Percentiles rank a stretch among this genome's conserved stretches.
These are phyloP conservation scores for Actinia equina DNA, from an alignment of 64 coral and sea anemone species.

Conservation along the genomic window DNA sequence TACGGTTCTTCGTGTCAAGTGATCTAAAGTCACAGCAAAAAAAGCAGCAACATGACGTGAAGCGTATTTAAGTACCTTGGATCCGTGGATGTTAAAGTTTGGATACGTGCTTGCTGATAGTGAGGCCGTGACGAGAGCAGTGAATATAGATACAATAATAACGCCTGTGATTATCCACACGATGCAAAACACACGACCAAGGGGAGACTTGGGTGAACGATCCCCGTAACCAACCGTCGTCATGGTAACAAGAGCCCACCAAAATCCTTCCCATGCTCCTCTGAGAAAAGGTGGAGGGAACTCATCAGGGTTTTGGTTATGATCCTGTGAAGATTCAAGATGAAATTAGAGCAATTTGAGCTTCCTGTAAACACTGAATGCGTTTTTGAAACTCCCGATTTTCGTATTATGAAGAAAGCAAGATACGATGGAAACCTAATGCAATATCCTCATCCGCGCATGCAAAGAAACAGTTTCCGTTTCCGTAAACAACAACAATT, in stretches of 20 bases:
- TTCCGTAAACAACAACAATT: no score
- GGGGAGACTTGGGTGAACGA: constrained; percentile 83
- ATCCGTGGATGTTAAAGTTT: constrained; percentile 81
- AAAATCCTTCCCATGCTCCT: constrained; percentile 93
- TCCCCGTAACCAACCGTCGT: constrained; percentile 93
- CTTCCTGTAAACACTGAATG: no score
- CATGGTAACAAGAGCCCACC: constrained; percentile 96
- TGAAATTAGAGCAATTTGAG: background rate
- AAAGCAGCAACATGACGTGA: no score
- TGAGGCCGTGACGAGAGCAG: constrained; percentile 85
- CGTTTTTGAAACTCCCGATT: no score
- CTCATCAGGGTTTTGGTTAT: constrained; percentile 75
- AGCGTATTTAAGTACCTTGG: background rate
- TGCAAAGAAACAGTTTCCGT: no score
- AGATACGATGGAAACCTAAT: no score
- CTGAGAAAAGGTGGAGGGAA: constrained; percentile 82
- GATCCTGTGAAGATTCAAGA: constrained; percentile 47
- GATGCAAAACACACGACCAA: constrained; percentile 87
- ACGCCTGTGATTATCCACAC: constrained; percentile 86
- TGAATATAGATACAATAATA: constrained; percentile 85
- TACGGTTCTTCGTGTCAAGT: no score
- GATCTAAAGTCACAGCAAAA: no score
- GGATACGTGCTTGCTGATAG: constrained; percentile 82
- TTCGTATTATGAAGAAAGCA: no score
- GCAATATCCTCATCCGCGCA: no score